Base-by-base conservation (phyloP, 2,113 vertebrate genomes). In the Stigmatopora nigra region DNA sequence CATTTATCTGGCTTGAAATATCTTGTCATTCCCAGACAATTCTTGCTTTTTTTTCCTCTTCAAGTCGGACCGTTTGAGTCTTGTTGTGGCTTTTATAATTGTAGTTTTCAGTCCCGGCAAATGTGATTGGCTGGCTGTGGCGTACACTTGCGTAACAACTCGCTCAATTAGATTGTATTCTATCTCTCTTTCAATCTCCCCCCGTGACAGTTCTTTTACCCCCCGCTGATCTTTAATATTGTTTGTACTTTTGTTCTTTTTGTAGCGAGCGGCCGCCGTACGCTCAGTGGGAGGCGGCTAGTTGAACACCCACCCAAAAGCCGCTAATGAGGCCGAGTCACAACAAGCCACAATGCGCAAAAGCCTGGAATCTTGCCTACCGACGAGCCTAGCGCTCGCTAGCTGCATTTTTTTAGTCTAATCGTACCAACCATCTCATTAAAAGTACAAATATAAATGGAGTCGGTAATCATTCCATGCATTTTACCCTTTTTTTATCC, bases 271-370 rank as follows among this genome's bases (percentile, higher is more conserved):
- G 63, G 60, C 15, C 11, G 48, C 56, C 44, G 66, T 25, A 56
- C 61, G 12, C 58, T 55, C 73, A 55, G 61, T 66, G 46, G 73
- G 65, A 36, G 61, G 46, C 13, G 22, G 51, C 31, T 0, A 41
- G 38, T 74, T 69, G 51, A 67, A 68, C 20, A 20, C 38, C 38
- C n/a, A 4, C 69, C 45, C 15, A 19, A 31, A 0, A 7, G 61
- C 19, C 41, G 63, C 70, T 71, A 76, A 71, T 38, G 57, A 75
- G 64, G 52, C 31, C 22, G 25, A 58, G 56, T 65, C 56, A 15
- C 25, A 16, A 61, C 1, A n/a, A n/a, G 4, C 20, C 16, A 44
- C 9, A 45, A 38, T 1, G 38, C 19, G 9, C 19, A 2, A 10
- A 22, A 61, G 14, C 19, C 14, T 20, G 38, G 13, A 56, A 15